These are phyloP conservation scores for Calosoma granatense DNA, from an alignment of 1,140 invertebrate genomes.

Conservation along the genomic window DNA sequence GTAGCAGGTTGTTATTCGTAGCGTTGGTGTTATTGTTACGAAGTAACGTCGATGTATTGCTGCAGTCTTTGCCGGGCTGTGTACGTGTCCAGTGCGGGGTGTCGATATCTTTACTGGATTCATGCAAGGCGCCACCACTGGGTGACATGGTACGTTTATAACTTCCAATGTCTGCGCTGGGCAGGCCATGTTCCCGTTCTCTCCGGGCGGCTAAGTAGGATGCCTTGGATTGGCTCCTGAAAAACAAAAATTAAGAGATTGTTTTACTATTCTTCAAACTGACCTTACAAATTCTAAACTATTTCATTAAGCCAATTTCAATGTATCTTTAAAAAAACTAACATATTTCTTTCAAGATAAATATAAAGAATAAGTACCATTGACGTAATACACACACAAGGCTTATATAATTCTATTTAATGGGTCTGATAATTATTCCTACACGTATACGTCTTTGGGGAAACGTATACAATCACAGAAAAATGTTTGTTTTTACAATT, in stretches of 20 bases:
- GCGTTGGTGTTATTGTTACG: slow-evolving; percentile 25
- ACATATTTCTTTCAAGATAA: no score
- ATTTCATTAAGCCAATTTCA: no score
- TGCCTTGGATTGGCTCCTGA: slow-evolving; percentile 68
- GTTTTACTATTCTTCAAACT: background rate
- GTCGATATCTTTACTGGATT: slow-evolving; percentile 20
- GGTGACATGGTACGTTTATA: slow-evolving; percentile 67
- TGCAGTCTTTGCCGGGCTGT: slow-evolving; percentile 24
- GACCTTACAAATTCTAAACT: background rate
- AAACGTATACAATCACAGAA: no score
- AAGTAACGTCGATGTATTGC: slow-evolving; percentile 19
- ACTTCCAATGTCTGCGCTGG: slow-evolving; percentile 59
- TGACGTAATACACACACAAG: no score
- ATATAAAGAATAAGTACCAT: no score
- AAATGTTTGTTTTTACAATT: no score
- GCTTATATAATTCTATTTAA: no score
- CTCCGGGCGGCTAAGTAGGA: slow-evolving; percentile 61
- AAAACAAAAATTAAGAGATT: slow-evolving; percentile 27
- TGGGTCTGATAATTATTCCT: no score
- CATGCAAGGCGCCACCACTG: slow-evolving; percentile 38
- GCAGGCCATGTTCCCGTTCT: slow-evolving; percentile 48
- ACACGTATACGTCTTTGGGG: no score
- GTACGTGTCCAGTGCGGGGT: slow-evolving; percentile 21
- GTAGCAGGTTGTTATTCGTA: slow-evolving; percentile 30
- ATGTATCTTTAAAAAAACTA: no score